phyloP scores from a whole-genome alignment of 2,888 invertebrate species.

The Eupeodes luniger region DNA sequence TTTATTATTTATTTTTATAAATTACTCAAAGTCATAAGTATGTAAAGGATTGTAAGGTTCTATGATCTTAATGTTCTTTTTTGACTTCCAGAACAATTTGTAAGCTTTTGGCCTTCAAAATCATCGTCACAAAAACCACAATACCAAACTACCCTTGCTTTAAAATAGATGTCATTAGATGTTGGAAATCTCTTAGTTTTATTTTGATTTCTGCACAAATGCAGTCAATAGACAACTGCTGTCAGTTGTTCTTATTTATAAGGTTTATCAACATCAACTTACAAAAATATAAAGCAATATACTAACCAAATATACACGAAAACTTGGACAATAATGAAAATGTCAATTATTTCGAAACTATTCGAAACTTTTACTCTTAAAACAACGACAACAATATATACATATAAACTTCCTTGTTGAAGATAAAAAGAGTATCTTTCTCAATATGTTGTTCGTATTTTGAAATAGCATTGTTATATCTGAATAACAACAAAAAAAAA shows the following conservation, averaged over 20 bases:
- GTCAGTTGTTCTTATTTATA: neutral
- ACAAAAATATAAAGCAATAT: neutral
- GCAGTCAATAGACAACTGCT: neutral
- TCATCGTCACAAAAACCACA: too few relatives aligned
- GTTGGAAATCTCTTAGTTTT: neutral
- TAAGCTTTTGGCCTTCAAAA: too few relatives aligned
- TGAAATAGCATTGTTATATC: slow-evolving; percentile 3
- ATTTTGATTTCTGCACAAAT: slow-evolving; percentile 6
- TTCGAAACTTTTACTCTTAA: slow-evolving; percentile 22
- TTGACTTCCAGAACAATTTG: too few relatives aligned
- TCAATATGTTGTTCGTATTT: neutral
- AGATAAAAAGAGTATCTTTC: neutral
- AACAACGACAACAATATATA: slow-evolving; percentile 11
- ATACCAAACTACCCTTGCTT: neutral
- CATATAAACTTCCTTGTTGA: slow-evolving; percentile 18
- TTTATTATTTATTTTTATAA: too few relatives aligned
- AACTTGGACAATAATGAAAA: slow-evolving; percentile 26
- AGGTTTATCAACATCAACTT: neutral
- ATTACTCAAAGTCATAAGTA: too few relatives aligned
- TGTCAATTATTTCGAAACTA: slow-evolving; percentile 40
- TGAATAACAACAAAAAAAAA: neutral
- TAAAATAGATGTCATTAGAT: neutral
- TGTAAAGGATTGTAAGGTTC: too few relatives aligned
- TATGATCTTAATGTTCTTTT: too few relatives aligned
- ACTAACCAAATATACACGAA: neutral